These are phyloP conservation scores for Cryptophagus acutangulus DNA, from an alignment of 2,888 invertebrate species.

Conservation along the genomic window DNA sequence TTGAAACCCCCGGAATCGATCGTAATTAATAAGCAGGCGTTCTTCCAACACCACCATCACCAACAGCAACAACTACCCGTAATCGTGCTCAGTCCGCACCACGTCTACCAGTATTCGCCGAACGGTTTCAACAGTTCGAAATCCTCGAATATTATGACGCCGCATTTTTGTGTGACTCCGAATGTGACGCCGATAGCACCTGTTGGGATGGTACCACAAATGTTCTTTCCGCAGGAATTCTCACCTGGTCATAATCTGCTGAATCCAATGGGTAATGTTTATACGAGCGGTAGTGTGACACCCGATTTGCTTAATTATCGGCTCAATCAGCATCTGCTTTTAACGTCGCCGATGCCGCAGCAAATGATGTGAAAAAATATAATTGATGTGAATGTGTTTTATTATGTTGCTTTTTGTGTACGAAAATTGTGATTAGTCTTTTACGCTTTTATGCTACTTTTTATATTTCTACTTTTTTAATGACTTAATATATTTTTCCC, in stretches of 20 bases:
- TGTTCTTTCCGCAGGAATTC: slow-evolving; percentile 33
- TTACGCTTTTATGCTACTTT: neutral
- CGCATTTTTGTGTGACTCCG: slow-evolving; percentile 14
- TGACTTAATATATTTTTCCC: too few species aligned
- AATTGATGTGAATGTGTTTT: too few species aligned
- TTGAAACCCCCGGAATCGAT: slow-evolving; percentile 6
- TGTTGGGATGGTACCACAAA: slow-evolving; percentile 13
- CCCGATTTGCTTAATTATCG: slow-evolving; percentile 21
- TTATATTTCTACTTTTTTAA: neutral
- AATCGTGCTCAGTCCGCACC: slow-evolving; percentile 18
- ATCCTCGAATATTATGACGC: slow-evolving; percentile 3
- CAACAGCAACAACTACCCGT: slow-evolving; percentile 11
- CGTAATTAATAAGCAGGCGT: slow-evolving; percentile 13
- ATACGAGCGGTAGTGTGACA: slow-evolving; percentile 4
- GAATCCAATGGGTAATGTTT: slow-evolving; percentile 16
- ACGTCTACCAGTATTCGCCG: neutral
- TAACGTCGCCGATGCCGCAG: slow-evolving; percentile 4
- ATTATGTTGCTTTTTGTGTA: neutral
- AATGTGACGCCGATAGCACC: slow-evolving; percentile 24
- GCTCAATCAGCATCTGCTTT: slow-evolving; percentile 10
- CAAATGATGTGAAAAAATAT: too few species aligned
- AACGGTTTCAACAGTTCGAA: neutral
- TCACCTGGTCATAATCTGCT: slow-evolving; percentile 19
- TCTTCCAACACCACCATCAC: slow-evolving; percentile 11
- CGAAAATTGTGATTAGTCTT: neutral